phyloP scores from a whole-genome alignment of 53 echinoderm and acorn worm genomes.

The Holothuria leucospilota region DNA sequence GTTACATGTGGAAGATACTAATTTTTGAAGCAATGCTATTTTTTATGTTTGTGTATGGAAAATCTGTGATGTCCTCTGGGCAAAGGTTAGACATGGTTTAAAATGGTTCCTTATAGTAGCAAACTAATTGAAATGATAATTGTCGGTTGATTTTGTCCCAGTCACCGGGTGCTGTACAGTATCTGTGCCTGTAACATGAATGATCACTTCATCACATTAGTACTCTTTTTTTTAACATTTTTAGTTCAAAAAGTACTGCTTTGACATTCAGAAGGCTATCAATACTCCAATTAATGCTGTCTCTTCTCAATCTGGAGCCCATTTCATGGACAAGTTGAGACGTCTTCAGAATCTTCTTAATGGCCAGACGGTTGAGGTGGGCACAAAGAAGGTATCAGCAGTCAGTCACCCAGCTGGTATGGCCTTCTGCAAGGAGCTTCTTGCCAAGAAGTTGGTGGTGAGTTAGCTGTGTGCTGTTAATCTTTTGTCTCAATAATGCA shows the following conservation, averaged over 20 bases:
- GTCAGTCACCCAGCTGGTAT: slow-evolving; percentile 62
- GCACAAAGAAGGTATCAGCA: slow-evolving; percentile 56
- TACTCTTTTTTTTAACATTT: neutral
- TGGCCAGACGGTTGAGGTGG: slow-evolving; percentile 74
- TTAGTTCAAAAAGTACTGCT: slow-evolving; percentile 87
- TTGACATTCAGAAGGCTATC: slow-evolving; percentile 90
- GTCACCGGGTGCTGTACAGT: no score
- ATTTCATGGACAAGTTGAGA: slow-evolving; percentile 80
- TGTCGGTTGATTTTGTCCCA: no score
- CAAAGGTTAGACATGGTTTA: no score
- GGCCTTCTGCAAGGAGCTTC: slow-evolving; percentile 80
- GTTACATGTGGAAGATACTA: no score
- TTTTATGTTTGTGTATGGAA: no score
- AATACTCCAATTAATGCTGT: slow-evolving; percentile 91
- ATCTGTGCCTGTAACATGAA: no score
- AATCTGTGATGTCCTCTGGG: no score
- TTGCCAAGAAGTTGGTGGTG: slow-evolving; percentile 95
- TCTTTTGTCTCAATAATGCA: neutral
- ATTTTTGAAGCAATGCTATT: no score
- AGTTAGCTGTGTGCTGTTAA: slow-evolving; percentile 1
- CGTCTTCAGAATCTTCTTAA: slow-evolving; percentile 68
- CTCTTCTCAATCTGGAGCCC: slow-evolving; percentile 83
- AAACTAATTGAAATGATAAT: no score
- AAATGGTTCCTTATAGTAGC: no score
- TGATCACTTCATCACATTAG: no score